Conservation (phyloP, 1,140 invertebrate species). For the Linepithema humile region DNA sequence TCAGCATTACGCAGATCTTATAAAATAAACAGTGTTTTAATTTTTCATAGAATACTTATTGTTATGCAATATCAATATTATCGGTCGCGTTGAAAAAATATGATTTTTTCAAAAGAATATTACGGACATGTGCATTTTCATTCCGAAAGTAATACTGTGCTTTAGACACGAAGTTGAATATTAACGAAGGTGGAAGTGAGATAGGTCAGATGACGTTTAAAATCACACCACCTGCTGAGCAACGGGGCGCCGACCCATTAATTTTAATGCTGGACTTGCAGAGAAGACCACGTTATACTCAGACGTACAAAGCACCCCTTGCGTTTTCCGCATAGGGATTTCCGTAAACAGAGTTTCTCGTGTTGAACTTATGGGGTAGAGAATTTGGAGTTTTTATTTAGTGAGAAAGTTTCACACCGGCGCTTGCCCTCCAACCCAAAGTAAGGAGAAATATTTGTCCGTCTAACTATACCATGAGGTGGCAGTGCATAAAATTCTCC, state of each 20-base stretch:
- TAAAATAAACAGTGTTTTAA: background rate
- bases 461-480: constrained; percentile 42
- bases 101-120: constrained; percentile 7
- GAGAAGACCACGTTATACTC: constrained; percentile 61
- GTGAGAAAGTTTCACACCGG: constrained; percentile 72
- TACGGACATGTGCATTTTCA: constrained; percentile 15
- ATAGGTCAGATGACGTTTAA: constrained; percentile 55
- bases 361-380: constrained; percentile 64
- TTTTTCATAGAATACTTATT: background rate
- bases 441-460: constrained; percentile 62
- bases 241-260: constrained; percentile 59
- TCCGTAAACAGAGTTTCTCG: constrained; percentile 69
- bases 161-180: constrained; percentile 4
- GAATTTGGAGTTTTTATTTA: constrained; percentile 77
- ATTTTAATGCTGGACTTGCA: constrained; percentile 69
- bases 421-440: constrained; percentile 59
- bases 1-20: background rate
- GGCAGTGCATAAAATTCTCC: constrained; percentile 6
- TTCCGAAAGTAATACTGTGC: background rate
- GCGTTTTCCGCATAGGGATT: constrained; percentile 63
- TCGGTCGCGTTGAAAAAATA: background rate
- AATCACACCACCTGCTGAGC: constrained; percentile 60
- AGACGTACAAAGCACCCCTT: constrained; percentile 61
- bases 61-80: background rate
- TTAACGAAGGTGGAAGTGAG: constrained; percentile 39